These are phyloP conservation scores for Branchipolynoe longqiensis DNA, from an alignment of 2,888 invertebrate genomes.

Conservation along the genomic window DNA sequence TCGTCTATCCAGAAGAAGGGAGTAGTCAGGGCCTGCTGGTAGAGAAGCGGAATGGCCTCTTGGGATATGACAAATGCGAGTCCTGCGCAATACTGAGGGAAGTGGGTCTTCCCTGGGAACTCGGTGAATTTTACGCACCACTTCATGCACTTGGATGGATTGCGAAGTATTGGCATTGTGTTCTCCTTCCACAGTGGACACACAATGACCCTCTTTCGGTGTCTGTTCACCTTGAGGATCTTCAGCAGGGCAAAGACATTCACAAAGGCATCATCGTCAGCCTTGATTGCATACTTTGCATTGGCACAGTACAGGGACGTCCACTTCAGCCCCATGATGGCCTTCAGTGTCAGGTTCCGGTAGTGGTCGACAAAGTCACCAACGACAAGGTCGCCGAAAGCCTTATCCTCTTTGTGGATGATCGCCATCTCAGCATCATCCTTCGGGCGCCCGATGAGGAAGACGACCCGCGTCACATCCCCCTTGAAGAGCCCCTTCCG, in stretches of 20 bases:
- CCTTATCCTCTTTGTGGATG: constrained; percentile 66
- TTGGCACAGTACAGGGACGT: constrained; percentile 69
- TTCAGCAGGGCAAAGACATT: constrained; percentile 68
- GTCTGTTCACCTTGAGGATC: constrained; percentile 52
- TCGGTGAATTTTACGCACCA: constrained; percentile 69
- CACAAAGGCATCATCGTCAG: constrained; percentile 72
- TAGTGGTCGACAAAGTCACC: constrained; percentile 72
- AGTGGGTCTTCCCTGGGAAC: constrained; percentile 66
- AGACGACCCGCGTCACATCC: constrained; percentile 64
- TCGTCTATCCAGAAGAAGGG: constrained; percentile 77
- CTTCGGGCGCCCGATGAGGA: constrained; percentile 68
- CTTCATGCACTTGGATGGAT: constrained; percentile 67
- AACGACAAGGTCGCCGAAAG: constrained; percentile 70
- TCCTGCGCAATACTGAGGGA: constrained; percentile 78
- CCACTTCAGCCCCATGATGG: constrained; percentile 72
- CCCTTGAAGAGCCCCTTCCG: constrained; percentile 65
- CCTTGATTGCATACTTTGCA: constrained; percentile 69
- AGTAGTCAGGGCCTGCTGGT: constrained; percentile 70
- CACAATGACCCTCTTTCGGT: constrained; percentile 56
- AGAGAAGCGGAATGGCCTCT: constrained; percentile 71
- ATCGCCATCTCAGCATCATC: constrained; percentile 62
- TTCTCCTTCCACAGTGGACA: constrained; percentile 69
- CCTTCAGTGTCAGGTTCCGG: constrained; percentile 71
- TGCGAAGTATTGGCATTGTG: constrained; percentile 69
- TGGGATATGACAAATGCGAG: constrained; percentile 72